Percentiles rank a stretch among this genome's conserved stretches.
Evolutionary conservation across 2,113 vertebrate species (phyloP).

Genomic region (Circaetus gallicus): DNA sequence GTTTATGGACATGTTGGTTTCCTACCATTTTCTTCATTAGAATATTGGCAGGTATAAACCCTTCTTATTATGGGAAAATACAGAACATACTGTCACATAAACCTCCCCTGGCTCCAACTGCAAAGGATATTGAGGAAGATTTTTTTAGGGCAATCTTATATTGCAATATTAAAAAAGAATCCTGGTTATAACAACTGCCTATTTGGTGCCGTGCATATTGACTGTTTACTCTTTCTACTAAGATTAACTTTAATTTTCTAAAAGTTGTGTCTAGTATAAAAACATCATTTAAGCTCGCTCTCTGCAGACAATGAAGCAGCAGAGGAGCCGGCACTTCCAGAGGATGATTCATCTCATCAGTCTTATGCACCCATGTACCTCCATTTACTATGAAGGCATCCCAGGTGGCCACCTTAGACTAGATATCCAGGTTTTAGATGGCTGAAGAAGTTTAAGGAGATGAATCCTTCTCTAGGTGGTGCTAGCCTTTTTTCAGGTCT

Average conservation of each 20-base stretch:
- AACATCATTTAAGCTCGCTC: background rate
- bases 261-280: background rate
- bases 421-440: background rate
- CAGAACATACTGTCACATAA: background rate
- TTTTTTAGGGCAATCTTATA: background rate
- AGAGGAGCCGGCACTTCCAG: background rate
- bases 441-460: background rate
- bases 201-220: background rate
- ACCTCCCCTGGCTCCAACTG: background rate
- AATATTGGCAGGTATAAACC: background rate
- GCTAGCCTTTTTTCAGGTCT: background rate
- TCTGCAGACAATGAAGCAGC: background rate
- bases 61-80: background rate
- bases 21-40: conserved; percentile 8
- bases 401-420: background rate
- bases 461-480: background rate
- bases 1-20: background rate
- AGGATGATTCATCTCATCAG: background rate
- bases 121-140: background rate
- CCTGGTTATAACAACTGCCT: background rate
- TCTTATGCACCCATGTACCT: background rate
- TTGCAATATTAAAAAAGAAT: background rate
- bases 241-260: background rate
- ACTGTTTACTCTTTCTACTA: background rate
- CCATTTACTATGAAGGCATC: background rate